Conservation (phyloP, 2,888 invertebrate species). For the Teinopalpus imperialis region DNA sequence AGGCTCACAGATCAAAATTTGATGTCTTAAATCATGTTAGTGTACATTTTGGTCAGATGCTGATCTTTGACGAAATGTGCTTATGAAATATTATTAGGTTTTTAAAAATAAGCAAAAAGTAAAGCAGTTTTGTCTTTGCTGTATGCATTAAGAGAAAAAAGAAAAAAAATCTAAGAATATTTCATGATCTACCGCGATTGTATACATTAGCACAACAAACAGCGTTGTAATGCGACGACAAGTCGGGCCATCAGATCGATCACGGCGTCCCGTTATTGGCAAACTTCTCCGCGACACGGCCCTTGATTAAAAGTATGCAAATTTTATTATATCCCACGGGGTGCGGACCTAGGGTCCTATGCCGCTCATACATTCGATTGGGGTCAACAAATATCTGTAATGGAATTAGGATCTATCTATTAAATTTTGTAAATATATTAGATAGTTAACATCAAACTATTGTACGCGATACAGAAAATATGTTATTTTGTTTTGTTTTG, state of each 20-base stretch:
- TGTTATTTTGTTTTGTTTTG: too few species aligned
- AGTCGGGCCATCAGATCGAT: conserved; percentile 70
- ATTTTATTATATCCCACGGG: conserved; percentile 79
- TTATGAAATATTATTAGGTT: too few species aligned
- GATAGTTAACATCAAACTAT: too few species aligned
- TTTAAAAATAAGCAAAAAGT: too few species aligned
- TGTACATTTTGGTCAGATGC: too few species aligned
- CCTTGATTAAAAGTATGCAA: conserved; percentile 84
- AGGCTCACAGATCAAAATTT: too few species aligned
- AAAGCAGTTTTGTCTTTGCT: too few species aligned
- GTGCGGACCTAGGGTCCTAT: conserved; percentile 46
- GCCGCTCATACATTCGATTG: conserved; percentile 41
- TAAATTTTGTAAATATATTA: too few species aligned
- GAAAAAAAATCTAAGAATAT: conserved; percentile 25
- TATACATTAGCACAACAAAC: conserved; percentile 44
- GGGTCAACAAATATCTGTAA: conserved; percentile 45
- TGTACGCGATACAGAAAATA: too few species aligned
- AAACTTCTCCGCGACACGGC: conserved; percentile 82
- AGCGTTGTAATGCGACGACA: conserved; percentile 63
- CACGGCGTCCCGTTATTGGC: conserved; percentile 78
- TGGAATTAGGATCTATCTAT: conserved; percentile 42
- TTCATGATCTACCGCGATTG: conserved; percentile 30
- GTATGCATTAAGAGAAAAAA: too few species aligned
- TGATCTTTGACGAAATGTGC: too few species aligned
- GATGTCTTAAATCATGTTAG: too few species aligned